phyloP scores from a whole-genome alignment of 2,888 invertebrate genomes.

The Endomychus coccineus region DNA sequence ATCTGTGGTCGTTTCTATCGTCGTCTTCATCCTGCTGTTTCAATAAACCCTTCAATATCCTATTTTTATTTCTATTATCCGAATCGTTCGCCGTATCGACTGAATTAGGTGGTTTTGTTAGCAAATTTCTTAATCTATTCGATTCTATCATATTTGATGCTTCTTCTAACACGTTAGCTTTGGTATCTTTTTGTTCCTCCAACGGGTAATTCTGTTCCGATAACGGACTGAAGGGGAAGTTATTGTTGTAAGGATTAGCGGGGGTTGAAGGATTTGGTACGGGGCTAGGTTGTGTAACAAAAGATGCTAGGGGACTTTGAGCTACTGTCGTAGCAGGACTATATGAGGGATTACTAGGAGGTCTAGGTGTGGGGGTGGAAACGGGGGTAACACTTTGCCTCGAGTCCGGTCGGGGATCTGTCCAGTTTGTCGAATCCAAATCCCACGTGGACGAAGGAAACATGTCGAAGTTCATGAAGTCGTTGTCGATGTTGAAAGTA shows the following conservation, averaged over 20 bases:
- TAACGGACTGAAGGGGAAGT: constrained; percentile 59
- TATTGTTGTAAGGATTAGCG: constrained; percentile 43
- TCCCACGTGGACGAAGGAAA: constrained; percentile 59
- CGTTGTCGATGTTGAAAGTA: constrained; percentile 38
- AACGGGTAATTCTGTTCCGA: constrained; percentile 42
- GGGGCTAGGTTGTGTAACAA: constrained; percentile 50
- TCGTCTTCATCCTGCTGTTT: constrained; percentile 60
- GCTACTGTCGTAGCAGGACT: constrained; percentile 38
- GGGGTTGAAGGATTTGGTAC: constrained; percentile 36
- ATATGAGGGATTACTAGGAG: constrained; percentile 47
- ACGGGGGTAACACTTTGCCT: constrained; percentile 55
- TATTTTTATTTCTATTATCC: constrained; percentile 45
- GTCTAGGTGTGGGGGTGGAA: constrained; percentile 55
- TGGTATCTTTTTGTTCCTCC: constrained; percentile 47
- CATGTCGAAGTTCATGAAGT: constrained; percentile 44
- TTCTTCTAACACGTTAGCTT: constrained; percentile 45
- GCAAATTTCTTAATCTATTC: constrained; percentile 52
- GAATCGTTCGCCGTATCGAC: constrained; percentile 32
- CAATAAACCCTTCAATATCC: constrained; percentile 55
- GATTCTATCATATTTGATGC: constrained; percentile 44
- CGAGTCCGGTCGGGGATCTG: constrained; percentile 52
- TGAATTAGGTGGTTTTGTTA: constrained; percentile 46
- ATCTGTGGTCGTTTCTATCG: constrained; percentile 43
- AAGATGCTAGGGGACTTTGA: constrained; percentile 44
- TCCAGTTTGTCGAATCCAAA: constrained; percentile 39